Conservation (phyloP, 1,140 invertebrate genomes). For the Cydia strobilella region DNA sequence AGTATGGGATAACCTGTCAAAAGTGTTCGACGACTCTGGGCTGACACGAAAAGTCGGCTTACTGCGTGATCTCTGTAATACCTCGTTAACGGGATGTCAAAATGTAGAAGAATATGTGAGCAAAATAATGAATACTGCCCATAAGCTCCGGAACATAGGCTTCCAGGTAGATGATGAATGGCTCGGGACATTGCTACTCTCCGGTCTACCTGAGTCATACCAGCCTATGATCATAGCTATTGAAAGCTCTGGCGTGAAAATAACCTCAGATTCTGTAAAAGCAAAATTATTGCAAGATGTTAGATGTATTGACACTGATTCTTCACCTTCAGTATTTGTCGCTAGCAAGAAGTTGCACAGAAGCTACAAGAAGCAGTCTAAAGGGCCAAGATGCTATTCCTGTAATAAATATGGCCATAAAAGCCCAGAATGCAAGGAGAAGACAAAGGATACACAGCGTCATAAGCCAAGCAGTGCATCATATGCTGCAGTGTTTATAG, state of each 20-base stretch:
- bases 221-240: constrained; percentile 49
- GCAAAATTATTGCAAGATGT: constrained; percentile 38
- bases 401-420: constrained; percentile 50
- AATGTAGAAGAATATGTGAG: constrained; percentile 44
- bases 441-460: constrained; percentile 37
- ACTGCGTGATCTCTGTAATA: constrained; percentile 31
- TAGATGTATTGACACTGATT: constrained; percentile 29
- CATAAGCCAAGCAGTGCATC: constrained; percentile 31
- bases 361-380: constrained; percentile 33
- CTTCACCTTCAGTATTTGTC: constrained; percentile 41
- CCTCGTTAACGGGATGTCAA: not conserved
- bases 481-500: constrained; percentile 48
- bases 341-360: constrained; percentile 36
- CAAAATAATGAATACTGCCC: constrained; percentile 50
- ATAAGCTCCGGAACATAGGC: constrained; percentile 45
- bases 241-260: constrained; percentile 29
- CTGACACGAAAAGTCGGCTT: constrained; percentile 28
- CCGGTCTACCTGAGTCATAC: constrained; percentile 50
- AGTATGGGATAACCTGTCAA: constrained; percentile 17
- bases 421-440: constrained; percentile 41
- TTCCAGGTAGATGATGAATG: no score
- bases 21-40: constrained; percentile 33
- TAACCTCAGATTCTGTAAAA: constrained; percentile 38
- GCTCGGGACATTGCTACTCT: constrained; percentile 33
- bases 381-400: constrained; percentile 42